These are phyloP conservation scores for Ianthella basta DNA, from an alignment of 37 sponge, comb jelly and placozoan genomes.

Conservation along the genomic window DNA sequence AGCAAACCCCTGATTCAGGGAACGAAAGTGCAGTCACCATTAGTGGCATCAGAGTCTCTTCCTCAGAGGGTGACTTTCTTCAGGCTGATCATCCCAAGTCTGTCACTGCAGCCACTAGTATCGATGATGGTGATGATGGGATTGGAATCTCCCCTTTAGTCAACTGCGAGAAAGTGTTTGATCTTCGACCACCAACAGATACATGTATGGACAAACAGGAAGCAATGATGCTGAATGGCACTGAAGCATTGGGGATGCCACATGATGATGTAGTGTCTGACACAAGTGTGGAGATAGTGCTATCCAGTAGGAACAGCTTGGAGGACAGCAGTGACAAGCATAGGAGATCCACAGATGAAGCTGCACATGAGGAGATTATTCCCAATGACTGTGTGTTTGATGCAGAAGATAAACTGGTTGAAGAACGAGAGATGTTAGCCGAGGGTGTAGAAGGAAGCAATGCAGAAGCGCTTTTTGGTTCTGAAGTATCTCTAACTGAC, in stretches of 20 bases:
- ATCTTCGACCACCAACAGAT: neutral
- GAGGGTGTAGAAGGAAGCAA: too few relatives aligned
- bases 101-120: neutral
- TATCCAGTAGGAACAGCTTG: neutral
- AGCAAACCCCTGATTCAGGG: constrained; percentile 23
- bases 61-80: constrained; percentile 20
- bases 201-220: neutral
- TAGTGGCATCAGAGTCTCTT: constrained; percentile 24
- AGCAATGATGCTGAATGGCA: neutral
- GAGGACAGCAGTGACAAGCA: neutral
- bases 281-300: neutral
- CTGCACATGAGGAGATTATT: too few relatives aligned
- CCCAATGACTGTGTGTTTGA: too few relatives aligned
- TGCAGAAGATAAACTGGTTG: too few relatives aligned
- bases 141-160: constrained; percentile 13
- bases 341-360: too few relatives aligned
- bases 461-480: too few relatives aligned
- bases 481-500: too few relatives aligned
- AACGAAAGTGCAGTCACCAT: constrained; percentile 23
- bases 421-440: too few relatives aligned
- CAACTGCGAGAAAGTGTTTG: neutral
- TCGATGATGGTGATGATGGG: neutral
- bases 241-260: neutral
- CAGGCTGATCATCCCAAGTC: neutral
- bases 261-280: neutral